Percentiles rank a stretch among this genome's conserved stretches.
Evolutionary conservation across 2,797 vertebrate species (phyloP).

Genomic region (Columba guinea): DNA sequence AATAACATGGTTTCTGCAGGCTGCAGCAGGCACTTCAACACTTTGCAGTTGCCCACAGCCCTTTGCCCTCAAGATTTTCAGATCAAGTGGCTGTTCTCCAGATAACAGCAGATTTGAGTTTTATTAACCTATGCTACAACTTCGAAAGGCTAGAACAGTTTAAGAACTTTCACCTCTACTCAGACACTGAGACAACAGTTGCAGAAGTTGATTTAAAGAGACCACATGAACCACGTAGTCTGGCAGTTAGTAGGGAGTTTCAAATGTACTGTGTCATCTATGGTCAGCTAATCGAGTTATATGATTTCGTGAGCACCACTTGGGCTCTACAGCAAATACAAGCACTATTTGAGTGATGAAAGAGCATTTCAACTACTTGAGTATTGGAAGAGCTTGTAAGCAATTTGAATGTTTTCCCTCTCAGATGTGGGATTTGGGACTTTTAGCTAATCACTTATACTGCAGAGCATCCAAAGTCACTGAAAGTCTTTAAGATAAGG

Average conservation of each 20-base stretch:
- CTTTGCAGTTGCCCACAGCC: background rate
- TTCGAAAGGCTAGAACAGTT: background rate
- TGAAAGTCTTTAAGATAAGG: constrained; percentile 22
- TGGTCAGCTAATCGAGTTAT: background rate
- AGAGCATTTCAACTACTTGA: background rate
- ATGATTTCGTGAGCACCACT: background rate
- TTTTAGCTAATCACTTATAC: background rate
- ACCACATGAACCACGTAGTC: background rate
- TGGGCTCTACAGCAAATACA: background rate
- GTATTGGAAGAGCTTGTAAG: background rate
- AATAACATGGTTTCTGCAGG: background rate
- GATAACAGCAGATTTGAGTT: background rate
- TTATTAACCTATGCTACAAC: background rate
- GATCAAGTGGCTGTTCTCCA: background rate
- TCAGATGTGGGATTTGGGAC: background rate
- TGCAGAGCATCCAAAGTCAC: background rate
- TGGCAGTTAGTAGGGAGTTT: background rate
- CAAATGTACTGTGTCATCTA: background rate
- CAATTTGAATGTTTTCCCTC: background rate
- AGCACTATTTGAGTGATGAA: background rate
- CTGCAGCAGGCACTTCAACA: background rate
- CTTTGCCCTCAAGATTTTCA: background rate
- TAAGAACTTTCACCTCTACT: background rate
- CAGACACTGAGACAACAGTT: background rate
- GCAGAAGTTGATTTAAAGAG: background rate